Evolutionary conservation across 2,888 invertebrate species (phyloP).

Genomic region (Thera obeliscata): DNA sequence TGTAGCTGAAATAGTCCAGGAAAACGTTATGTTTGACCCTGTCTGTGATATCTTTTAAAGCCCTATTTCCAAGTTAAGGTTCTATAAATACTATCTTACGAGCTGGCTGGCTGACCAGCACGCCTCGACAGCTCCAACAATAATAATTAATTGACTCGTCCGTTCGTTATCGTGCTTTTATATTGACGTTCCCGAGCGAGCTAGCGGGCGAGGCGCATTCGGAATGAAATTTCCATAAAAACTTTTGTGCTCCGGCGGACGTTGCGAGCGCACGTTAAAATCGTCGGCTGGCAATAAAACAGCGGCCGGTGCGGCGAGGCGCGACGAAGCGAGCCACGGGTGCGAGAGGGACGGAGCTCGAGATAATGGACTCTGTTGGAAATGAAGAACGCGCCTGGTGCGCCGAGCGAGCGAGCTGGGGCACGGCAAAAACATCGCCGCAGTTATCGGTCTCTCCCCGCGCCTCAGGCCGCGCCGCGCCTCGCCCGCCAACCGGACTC

Average conservation of each 20-base stretch:
- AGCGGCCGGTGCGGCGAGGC: conserved; percentile 83
- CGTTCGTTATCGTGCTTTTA: conserved; percentile 84
- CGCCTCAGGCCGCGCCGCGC: conserved; percentile 50
- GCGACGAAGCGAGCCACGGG: conserved; percentile 72
- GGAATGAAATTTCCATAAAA: conserved; percentile 85
- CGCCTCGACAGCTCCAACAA: conserved; percentile 82
- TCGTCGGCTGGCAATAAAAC: conserved; percentile 84
- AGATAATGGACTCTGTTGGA: conserved; percentile 82
- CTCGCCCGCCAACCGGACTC: conserved; percentile 66
- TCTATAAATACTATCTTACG: conserved; percentile 65
- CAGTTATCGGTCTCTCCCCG: conserved; percentile 74
- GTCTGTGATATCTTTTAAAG: too few species aligned
- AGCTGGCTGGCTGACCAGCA: conserved; percentile 66
- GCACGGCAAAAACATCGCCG: conserved; percentile 82
- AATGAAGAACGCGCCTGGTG: conserved; percentile 81
- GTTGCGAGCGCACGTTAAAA: conserved; percentile 85
- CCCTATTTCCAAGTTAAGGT: conserved; percentile 39
- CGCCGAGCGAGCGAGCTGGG: conserved; percentile 78
- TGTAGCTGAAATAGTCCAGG: too few species aligned
- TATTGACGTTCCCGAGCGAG: conserved; percentile 82
- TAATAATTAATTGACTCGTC: conserved; percentile 85
- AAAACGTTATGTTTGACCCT: too few species aligned
- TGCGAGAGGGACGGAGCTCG: conserved; percentile 73
- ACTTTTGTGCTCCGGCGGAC: conserved; percentile 84
- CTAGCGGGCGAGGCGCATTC: conserved; percentile 81